Conservation (phyloP, 2,797 vertebrate species). For the Neosilurus hyrtlii region DNA sequence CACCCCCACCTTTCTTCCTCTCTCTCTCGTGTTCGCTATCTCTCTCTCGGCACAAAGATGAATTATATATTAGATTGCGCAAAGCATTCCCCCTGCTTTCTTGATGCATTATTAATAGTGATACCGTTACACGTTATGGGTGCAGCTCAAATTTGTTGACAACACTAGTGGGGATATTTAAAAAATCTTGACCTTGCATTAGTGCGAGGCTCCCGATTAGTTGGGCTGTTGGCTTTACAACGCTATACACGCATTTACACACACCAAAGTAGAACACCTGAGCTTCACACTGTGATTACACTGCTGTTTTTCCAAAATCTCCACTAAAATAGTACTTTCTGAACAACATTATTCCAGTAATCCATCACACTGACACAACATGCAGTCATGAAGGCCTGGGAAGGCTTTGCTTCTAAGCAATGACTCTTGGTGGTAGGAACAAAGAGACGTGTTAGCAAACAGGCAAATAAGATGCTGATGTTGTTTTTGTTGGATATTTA, state of each 20-base stretch:
- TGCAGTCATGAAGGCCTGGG: no score
- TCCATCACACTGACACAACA: neutral
- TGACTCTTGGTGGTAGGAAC: neutral
- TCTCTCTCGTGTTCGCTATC: neutral
- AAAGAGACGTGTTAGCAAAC: neutral
- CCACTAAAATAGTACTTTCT: neutral
- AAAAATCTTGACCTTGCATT: conserved; percentile 44
- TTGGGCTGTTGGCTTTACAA: neutral
- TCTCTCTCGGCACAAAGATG: conserved; percentile 17
- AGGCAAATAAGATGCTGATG: neutral
- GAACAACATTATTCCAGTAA: neutral
- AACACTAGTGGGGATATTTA: conserved; percentile 41
- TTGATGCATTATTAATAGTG: conserved; percentile 51
- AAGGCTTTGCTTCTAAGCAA: neutral
- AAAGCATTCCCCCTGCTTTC: conserved; percentile 38
- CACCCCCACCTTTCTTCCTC: no score
- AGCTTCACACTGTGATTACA: neutral
- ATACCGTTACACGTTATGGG: conserved; percentile 49
- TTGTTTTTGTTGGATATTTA: neutral
- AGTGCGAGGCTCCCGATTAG: neutral
- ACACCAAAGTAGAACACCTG: neutral
- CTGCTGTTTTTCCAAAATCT: neutral
- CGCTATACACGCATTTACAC: neutral
- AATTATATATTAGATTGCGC: conserved; percentile 47
- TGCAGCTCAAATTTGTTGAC: conserved; percentile 44